Percentiles rank a stretch among this genome's conserved stretches.
phyloP scores from a whole-genome alignment of 2,888 invertebrate species.

The Merodon equestris region DNA sequence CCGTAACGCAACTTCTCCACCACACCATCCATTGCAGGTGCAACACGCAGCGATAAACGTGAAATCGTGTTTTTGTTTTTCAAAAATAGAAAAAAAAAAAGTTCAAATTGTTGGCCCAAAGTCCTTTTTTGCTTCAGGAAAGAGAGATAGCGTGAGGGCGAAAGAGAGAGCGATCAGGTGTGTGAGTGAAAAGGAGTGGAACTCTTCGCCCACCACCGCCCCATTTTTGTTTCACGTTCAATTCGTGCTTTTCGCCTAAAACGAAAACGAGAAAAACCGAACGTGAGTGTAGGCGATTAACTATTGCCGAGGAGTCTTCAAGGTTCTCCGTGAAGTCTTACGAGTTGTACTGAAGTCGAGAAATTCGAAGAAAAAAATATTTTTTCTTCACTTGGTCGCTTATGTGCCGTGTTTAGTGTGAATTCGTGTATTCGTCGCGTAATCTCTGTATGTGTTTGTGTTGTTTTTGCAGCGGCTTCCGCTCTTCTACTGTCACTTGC shows the following conservation, averaged over 20 bases:
- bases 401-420: constrained; percentile 27
- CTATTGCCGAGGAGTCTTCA: neutral
- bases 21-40: constrained; percentile 9
- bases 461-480: constrained; percentile 37
- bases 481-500: constrained; percentile 37
- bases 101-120: too few relatives aligned
- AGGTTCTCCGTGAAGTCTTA: constrained; percentile 23
- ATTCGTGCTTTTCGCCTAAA: too few relatives aligned
- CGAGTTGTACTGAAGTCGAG: too few relatives aligned
- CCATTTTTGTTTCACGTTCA: too few relatives aligned
- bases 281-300: too few relatives aligned
- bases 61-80: constrained; percentile 47
- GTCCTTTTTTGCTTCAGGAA: too few relatives aligned
- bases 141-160: too few relatives aligned
- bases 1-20: constrained; percentile 55
- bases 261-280: too few relatives aligned
- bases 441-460: neutral
- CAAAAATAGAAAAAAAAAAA: too few relatives aligned
- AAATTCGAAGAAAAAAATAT: constrained; percentile 29
- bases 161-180: too few relatives aligned
- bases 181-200: too few relatives aligned
- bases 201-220: too few relatives aligned
- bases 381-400: constrained; percentile 10
- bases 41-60: constrained; percentile 50
- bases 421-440: constrained; percentile 11